Base-by-base conservation (phyloP, 2,888 invertebrate genomes). In the Neria commutata region DNA sequence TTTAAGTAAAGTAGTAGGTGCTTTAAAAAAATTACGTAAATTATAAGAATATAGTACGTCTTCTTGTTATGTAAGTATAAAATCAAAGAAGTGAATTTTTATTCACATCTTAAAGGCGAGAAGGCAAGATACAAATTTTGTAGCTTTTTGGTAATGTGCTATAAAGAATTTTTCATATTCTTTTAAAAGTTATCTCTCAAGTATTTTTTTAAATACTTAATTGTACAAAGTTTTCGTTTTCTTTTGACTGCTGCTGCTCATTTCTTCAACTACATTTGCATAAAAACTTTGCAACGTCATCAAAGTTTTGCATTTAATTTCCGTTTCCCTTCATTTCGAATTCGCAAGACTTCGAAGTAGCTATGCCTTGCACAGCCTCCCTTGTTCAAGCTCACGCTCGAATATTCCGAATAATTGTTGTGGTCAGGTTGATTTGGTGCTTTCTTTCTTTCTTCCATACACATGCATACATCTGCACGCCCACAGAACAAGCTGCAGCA, bases 391-490 rank as follows among this genome's bases (percentile, higher is more conserved):
- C 42, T 42, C 19, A 17, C 21, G 42, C 42, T 8, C 8, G 37
- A 3, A 42, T 19, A 19, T 42, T 42, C 42, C 5, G 37, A 55
- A 55, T 55, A 48, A 55, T 55, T 48, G 34, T 48, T 25, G 24
- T 55, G 54, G 54, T 48, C 48, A 48, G 29, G 49, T 33, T 49
- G 49, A 49, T 29, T 54, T 47, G 14, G 17, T 17, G 40, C 54
- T 37, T 34, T 48, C n/a, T n/a, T 55, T 47, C 40, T 55, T 55
- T 55, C 25, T 14, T 42, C 21, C 17, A 42, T 19, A 10, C 17
- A 42, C 42, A 49, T 33, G 19, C 26, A 49, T 33, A 49, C 49
- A 42, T 6, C 14, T 19, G 4, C n/a, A n/a, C n/a, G n/a, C n/a
- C n/a, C n/a, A n/a, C n/a, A n/a, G n/a, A n/a, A n/a, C n/a, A n/a